Evolutionary conservation across 2,113 vertebrate genomes (phyloP).

Genomic region (Marcusenius ussheri): DNA sequence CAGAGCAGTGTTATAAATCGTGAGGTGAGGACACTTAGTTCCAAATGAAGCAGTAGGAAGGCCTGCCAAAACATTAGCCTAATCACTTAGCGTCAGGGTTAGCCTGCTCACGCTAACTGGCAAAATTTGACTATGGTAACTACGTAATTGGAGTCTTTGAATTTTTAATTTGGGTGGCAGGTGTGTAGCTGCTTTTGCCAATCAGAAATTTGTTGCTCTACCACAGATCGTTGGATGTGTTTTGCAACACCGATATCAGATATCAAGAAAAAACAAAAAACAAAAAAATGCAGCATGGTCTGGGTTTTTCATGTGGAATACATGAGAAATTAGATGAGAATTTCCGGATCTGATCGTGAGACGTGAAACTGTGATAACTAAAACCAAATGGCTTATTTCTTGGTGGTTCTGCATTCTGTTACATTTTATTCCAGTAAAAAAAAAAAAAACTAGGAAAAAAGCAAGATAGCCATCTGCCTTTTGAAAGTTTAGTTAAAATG

Average conservation of each 20-base stretch:
- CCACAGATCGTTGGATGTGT: neutral
- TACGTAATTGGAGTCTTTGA: too few relatives aligned
- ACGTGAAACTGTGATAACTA: constrained; percentile 47
- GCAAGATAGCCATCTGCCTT: constrained; percentile 51
- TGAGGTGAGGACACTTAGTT: constrained; percentile 28
- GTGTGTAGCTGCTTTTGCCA: neutral
- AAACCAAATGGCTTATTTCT: constrained; percentile 46
- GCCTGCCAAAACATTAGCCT: constrained; percentile 40
- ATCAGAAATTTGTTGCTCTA: neutral
- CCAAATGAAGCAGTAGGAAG: constrained; percentile 24
- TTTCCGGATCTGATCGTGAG: constrained; percentile 36
- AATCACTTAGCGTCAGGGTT: constrained; percentile 35
- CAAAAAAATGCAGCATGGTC: neutral
- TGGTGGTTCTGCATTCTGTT: constrained; percentile 38
- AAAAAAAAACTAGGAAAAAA: constrained; percentile 48
- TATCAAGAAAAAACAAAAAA: neutral
- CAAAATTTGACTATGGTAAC: neutral
- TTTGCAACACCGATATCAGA: neutral
- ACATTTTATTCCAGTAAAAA: constrained; percentile 36
- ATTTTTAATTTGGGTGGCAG: neutral
- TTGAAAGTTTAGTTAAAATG: constrained; percentile 52
- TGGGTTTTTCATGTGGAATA: constrained; percentile 27
- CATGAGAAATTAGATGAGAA: constrained; percentile 27
- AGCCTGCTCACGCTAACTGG: constrained; percentile 30
- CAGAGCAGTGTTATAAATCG: constrained; percentile 36